phyloP scores from a whole-genome alignment of 2,797 vertebrate species.

The Fundulus diaphanus region DNA sequence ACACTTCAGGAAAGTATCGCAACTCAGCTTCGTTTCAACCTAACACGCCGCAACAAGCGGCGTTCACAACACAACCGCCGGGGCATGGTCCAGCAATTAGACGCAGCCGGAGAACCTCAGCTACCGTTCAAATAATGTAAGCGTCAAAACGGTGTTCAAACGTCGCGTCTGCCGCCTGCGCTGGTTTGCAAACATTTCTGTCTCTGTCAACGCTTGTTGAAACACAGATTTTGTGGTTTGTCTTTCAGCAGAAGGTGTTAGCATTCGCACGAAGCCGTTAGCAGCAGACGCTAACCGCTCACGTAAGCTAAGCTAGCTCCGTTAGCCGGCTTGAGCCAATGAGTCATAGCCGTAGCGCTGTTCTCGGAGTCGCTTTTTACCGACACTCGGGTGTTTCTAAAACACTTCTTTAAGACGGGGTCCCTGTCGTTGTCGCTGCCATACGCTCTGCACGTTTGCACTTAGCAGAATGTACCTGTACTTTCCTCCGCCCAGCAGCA shows the following conservation, averaged over 20 bases:
- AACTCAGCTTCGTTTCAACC: accelerated
- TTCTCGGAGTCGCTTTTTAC: background rate
- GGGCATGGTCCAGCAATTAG: slow-evolving; percentile 71
- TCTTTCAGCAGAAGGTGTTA: background rate
- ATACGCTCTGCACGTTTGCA: slow-evolving; percentile 9
- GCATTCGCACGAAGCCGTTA: slow-evolving; percentile 38
- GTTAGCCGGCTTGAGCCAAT: slow-evolving; percentile 72
- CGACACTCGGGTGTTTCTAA: background rate
- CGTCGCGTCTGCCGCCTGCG: accelerated
- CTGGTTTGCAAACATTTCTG: accelerated
- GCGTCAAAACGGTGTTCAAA: background rate
- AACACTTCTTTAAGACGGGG: background rate
- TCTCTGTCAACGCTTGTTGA: background rate
- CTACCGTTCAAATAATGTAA: slow-evolving; percentile 8
- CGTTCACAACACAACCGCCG: background rate
- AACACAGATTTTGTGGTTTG: too few species aligned
- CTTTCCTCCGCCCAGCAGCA: slow-evolving; percentile 98
- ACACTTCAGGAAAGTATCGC: accelerated
- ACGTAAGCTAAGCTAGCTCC: slow-evolving; percentile 62
- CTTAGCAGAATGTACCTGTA: slow-evolving; percentile 86
- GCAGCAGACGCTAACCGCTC: slow-evolving; percentile 50
- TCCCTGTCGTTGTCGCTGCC: background rate
- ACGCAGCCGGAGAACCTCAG: slow-evolving; percentile 67
- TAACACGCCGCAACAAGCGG: background rate
- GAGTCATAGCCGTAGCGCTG: slow-evolving; percentile 39